Conservation (phyloP, 2,888 invertebrate genomes). For the Cerastoderma edule region DNA sequence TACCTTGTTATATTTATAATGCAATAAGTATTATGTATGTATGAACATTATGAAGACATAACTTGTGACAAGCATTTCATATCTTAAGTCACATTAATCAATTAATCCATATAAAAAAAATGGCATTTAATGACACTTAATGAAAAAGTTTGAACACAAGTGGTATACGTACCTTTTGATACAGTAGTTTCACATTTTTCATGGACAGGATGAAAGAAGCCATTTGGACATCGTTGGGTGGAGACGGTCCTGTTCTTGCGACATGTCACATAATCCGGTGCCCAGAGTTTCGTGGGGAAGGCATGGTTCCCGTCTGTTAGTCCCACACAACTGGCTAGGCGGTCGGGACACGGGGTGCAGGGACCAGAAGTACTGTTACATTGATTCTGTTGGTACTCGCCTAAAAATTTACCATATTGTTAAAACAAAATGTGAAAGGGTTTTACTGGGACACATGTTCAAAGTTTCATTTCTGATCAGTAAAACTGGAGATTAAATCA, state of each 20-base stretch:
- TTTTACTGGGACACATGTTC: too few relatives aligned
- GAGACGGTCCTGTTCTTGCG: constrained; percentile 53
- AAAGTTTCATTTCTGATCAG: too few relatives aligned
- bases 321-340: constrained; percentile 58
- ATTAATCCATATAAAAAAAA: too few relatives aligned
- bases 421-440: too few relatives aligned
- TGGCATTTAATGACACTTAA: too few relatives aligned
- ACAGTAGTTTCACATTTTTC: constrained; percentile 38
- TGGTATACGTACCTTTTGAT: constrained; percentile 34
- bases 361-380: constrained; percentile 23
- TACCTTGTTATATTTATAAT: too few relatives aligned
- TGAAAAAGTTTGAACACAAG: too few relatives aligned
- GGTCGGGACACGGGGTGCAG: constrained; percentile 49
- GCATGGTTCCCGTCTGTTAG: constrained; percentile 49
- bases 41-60: too few relatives aligned
- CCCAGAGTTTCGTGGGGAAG: constrained; percentile 51
- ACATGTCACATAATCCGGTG: constrained; percentile 49
- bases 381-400: constrained; percentile 63
- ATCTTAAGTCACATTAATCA: too few relatives aligned
- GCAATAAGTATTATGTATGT: too few relatives aligned
- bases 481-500: too few relatives aligned
- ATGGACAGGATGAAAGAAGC: constrained; percentile 53
- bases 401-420: constrained; percentile 47
- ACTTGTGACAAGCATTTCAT: too few relatives aligned
- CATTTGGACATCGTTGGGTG: constrained; percentile 38